A percentile compares a stretch with the other conserved stretches of the same genome.
phyloP scores from a whole-genome alignment of 2,113 vertebrate species.

The Dryoscopus gambensis region DNA sequence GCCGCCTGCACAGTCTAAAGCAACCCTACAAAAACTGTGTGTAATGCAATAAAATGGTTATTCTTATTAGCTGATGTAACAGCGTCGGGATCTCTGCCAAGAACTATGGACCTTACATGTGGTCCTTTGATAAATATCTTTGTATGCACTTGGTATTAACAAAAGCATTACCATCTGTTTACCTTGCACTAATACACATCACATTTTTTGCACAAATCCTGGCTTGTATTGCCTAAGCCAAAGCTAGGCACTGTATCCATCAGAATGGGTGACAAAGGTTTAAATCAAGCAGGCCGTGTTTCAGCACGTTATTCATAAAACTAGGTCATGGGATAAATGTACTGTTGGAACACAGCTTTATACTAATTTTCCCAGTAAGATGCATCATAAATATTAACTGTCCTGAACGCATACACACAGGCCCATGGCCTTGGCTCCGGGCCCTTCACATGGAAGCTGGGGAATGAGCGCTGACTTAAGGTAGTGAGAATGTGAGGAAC shows the following conservation, averaged over 20 bases:
- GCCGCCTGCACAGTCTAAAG: neutral
- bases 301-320: slow-evolving; percentile 64
- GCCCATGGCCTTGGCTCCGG: slow-evolving; percentile 36
- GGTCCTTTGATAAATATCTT: slow-evolving; percentile 58
- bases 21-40: neutral
- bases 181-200: slow-evolving; percentile 59
- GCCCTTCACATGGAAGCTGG: slow-evolving; percentile 39
- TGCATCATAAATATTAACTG: slow-evolving; percentile 68
- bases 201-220: slow-evolving; percentile 59
- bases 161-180: slow-evolving; percentile 68
- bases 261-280: slow-evolving; percentile 62
- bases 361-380: slow-evolving; percentile 65
- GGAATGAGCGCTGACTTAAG: slow-evolving; percentile 39
- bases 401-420: slow-evolving; percentile 52
- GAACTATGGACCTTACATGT: slow-evolving; percentile 45
- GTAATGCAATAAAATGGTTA: slow-evolving; percentile 46
- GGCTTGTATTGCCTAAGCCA: slow-evolving; percentile 20
- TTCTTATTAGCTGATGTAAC: slow-evolving; percentile 58
- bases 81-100: slow-evolving; percentile 19
- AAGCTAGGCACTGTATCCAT: slow-evolving; percentile 29
- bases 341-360: slow-evolving; percentile 56
- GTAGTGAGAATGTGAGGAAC: slow-evolving; percentile 40
- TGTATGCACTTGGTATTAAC: slow-evolving; percentile 55
- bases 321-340: slow-evolving; percentile 64
- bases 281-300: slow-evolving; percentile 57